Conservation (phyloP, 2,797 vertebrate species). For the Pseudomugil tenellus region DNA sequence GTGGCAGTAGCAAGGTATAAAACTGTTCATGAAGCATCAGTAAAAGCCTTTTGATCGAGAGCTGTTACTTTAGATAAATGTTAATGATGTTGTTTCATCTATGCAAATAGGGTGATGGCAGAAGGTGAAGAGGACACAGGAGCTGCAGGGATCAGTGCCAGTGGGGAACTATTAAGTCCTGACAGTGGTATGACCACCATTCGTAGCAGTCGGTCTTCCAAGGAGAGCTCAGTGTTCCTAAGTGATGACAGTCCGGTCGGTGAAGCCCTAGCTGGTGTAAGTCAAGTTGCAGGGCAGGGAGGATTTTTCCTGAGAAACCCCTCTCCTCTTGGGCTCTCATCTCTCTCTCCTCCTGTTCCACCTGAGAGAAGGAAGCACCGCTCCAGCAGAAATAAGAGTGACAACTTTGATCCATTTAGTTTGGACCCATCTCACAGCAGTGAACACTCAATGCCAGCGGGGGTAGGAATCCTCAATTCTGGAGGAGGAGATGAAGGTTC, state of each 20-base stretch:
- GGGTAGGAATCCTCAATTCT: slow-evolving; percentile 67
- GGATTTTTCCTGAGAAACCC: slow-evolving; percentile 84
- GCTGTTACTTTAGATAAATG: background rate
- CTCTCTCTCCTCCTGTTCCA: slow-evolving; percentile 76
- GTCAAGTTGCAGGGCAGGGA: slow-evolving; percentile 40
- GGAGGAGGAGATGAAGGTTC: slow-evolving; percentile 35
- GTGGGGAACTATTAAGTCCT: slow-evolving; percentile 90
- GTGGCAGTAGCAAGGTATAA: slow-evolving; percentile 71
- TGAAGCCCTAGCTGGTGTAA: slow-evolving; percentile 77
- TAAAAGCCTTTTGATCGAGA: background rate
- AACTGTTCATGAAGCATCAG: slow-evolving; percentile 2
- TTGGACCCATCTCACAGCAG: slow-evolving; percentile 84
- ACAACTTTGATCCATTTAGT: slow-evolving; percentile 87
- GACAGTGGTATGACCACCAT: slow-evolving; percentile 94
- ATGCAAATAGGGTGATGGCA: slow-evolving; percentile 52
- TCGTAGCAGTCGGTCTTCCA: slow-evolving; percentile 93
- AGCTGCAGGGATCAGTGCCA: slow-evolving; percentile 66
- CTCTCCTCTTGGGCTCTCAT: slow-evolving; percentile 83
- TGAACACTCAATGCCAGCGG: slow-evolving; percentile 77
- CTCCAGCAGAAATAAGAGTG: slow-evolving; percentile 74
- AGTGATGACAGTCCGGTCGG: slow-evolving; percentile 93
- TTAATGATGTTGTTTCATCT: slow-evolving; percentile 23
- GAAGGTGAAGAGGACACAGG: slow-evolving; percentile 75
- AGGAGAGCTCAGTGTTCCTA: slow-evolving; percentile 95
- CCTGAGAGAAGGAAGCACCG: slow-evolving; percentile 82